Conservation (phyloP, 2,797 vertebrate species). For the Tympanoctomys barrerae region DNA sequence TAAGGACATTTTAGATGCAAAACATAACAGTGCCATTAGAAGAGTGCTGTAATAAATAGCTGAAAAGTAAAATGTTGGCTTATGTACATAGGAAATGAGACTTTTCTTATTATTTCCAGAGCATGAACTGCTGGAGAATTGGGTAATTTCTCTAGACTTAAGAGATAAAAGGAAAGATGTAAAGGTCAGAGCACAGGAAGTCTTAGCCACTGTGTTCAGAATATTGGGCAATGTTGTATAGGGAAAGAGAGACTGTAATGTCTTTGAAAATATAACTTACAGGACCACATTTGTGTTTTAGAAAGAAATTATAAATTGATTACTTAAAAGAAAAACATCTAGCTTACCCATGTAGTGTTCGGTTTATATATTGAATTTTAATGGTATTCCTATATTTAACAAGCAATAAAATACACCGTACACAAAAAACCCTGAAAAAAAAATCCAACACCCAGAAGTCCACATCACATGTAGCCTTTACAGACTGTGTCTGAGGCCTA, state of each 20-base stretch:
- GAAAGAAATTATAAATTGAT: not conserved
- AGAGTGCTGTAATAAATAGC: not conserved
- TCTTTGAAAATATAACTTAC: not conserved
- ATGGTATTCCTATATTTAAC: constrained; percentile 11
- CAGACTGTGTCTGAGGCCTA: not conserved
- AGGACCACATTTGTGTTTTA: not conserved
- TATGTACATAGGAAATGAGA: not conserved
- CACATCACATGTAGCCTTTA: not conserved
- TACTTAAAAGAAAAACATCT: not conserved
- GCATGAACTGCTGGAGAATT: not conserved
- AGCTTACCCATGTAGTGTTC: not conserved
- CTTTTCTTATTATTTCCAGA: not conserved
- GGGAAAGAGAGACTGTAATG: not conserved
- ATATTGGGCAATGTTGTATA: not conserved
- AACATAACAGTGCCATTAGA: not conserved
- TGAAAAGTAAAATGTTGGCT: not conserved
- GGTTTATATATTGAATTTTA: not conserved
- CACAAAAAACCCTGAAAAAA: not conserved
- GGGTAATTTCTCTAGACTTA: not conserved
- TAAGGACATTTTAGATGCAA: not conserved
- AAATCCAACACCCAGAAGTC: not conserved
- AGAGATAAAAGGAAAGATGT: not conserved
- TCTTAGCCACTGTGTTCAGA: not conserved
- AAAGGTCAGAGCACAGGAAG: not conserved
- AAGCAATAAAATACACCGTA: not conserved